Conservation (phyloP, 1,140 invertebrate genomes). For the Thaumatotibia leucotreta region DNA sequence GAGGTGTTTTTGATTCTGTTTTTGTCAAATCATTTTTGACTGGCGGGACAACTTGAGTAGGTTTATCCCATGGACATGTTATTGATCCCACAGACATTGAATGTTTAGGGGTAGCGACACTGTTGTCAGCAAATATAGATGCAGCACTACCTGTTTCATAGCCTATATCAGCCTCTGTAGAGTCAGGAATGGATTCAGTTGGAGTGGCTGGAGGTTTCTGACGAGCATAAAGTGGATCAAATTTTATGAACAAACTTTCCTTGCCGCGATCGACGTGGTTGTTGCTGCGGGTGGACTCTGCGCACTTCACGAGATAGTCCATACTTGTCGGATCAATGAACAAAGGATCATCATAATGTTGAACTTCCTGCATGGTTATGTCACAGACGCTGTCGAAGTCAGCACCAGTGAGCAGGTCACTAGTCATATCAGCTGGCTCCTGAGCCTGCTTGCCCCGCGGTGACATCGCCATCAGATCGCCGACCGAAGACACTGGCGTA, state of each 20-base stretch:
- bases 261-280: constrained; percentile 65
- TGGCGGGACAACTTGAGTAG: constrained; percentile 60
- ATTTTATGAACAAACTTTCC: constrained; percentile 79
- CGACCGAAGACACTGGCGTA: constrained; percentile 52
- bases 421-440: constrained; percentile 39
- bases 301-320: constrained; percentile 60
- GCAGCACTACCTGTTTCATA: constrained; percentile 64
- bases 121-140: constrained; percentile 45
- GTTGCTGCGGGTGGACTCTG: constrained; percentile 47
- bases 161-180: constrained; percentile 50
- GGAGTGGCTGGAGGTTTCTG: constrained; percentile 35
- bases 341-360: constrained; percentile 44
- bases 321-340: constrained; percentile 57
- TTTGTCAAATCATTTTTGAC: constrained; percentile 47
- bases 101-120: constrained; percentile 37
- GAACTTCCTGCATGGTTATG: constrained; percentile 62
- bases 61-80: constrained; percentile 45
- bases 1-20: constrained; percentile 31
- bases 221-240: constrained; percentile 78
- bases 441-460: constrained; percentile 30
- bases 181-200: constrained; percentile 33
- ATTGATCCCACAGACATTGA: constrained; percentile 42
- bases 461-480: constrained; percentile 57
- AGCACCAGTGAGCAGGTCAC: constrained; percentile 54
- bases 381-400: constrained; percentile 62